Conservation (phyloP, 2,888 invertebrate genomes). For the Noctua janthina region DNA sequence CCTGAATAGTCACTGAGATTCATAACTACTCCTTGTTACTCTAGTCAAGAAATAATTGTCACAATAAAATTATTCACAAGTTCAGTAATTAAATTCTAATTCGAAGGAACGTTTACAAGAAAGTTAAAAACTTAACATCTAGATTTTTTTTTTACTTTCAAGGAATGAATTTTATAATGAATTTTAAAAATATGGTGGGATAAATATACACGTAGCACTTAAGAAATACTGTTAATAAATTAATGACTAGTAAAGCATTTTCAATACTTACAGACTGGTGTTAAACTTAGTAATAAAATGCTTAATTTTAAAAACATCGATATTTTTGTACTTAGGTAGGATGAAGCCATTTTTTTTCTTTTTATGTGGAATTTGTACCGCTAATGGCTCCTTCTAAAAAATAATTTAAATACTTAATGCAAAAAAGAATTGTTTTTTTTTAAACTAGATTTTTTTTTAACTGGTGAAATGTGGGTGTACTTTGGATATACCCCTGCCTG, state of each 20-base stretch:
- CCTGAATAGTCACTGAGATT: no score
- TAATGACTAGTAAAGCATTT: conserved; percentile 67
- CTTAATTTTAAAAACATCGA: conserved; percentile 7
- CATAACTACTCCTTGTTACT: no score
- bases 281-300: conserved; percentile 35
- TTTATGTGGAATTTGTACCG: conserved; percentile 36
- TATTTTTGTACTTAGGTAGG: not conserved
- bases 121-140: conserved; percentile 51
- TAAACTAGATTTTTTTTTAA: not conserved
- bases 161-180: conserved; percentile 59
- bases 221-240: conserved; percentile 55
- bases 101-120: conserved; percentile 35
- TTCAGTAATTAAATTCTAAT: conserved; percentile 47
- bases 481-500: not conserved
- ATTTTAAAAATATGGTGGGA: conserved; percentile 57
- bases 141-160: conserved; percentile 9
- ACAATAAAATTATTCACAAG: conserved; percentile 7
- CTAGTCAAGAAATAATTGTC: not conserved
- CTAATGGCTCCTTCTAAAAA: conserved; percentile 24
- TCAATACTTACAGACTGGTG: conserved; percentile 48
- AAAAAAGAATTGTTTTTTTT: no score
- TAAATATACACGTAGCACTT: conserved; percentile 49
- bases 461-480: not conserved
- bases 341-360: not conserved
- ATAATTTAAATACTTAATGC: no score